Percentiles rank a stretch among this genome's conserved stretches.
phyloP scores from a whole-genome alignment of 2,113 vertebrate genomes.

The Prionailurus bengalensis region DNA sequence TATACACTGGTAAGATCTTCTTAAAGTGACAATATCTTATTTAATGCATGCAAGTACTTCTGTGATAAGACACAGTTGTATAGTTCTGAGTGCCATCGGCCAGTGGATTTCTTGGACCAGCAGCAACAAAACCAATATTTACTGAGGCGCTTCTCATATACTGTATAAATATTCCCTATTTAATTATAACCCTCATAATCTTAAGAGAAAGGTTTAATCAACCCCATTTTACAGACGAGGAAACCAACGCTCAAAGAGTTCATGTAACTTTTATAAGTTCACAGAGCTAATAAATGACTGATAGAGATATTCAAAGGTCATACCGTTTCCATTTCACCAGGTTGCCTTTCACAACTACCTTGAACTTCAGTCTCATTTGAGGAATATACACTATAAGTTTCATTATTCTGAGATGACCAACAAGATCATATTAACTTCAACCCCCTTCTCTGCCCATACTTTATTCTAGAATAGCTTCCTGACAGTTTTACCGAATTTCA shows the following conservation, averaged over 20 bases:
- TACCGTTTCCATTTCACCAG: neutral
- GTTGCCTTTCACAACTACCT: neutral
- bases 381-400: neutral
- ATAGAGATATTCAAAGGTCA: neutral
- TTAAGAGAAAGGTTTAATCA: neutral
- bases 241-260: slow-evolving; percentile 15
- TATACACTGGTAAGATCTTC: neutral
- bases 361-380: neutral
- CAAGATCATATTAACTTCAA: neutral
- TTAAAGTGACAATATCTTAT: neutral
- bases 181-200: neutral
- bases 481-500: neutral
- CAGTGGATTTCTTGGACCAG: neutral
- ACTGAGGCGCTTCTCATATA: neutral
- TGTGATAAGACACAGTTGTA: neutral
- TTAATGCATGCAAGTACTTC: neutral
- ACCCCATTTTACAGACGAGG: neutral
- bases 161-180: neutral
- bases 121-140: neutral
- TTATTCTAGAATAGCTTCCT: slow-evolving; percentile 36
- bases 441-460: neutral
- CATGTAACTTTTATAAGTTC: slow-evolving; percentile 22
- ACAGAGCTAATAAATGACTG: neutral
- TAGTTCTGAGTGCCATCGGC: neutral
- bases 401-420: neutral